A percentile compares a stretch with the other conserved stretches of the same genome.
phyloP scores from a whole-genome alignment of 2,888 invertebrate genomes.

The Heliconius sara region DNA sequence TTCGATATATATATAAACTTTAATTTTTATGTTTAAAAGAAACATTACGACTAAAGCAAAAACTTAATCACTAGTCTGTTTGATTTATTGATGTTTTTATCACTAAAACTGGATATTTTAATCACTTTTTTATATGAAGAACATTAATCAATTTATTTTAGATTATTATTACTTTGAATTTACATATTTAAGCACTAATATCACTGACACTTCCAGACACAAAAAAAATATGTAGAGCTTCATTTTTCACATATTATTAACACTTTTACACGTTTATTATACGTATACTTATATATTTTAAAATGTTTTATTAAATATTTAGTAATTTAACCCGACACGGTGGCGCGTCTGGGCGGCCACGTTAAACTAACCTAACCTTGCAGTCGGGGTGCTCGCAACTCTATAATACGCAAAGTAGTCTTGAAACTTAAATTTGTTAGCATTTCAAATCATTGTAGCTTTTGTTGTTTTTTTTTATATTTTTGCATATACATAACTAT shows the following conservation, averaged over 20 bases:
- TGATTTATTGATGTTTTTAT: neutral
- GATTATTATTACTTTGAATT: neutral
- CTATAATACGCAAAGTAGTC: constrained; percentile 56
- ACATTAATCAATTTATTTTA: neutral
- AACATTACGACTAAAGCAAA: neutral
- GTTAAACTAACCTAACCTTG: constrained; percentile 82
- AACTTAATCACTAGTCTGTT: constrained; percentile 11
- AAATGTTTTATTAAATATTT: constrained; percentile 2
- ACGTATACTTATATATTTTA: constrained; percentile 7
- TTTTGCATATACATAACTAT: constrained; percentile 7
- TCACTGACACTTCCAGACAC: neutral
- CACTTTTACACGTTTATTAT: neutral
- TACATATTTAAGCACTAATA: neutral
- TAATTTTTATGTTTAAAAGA: neutral
- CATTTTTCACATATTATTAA: neutral
- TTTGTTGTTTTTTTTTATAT: constrained; percentile 25
- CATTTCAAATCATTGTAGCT: constrained; percentile 32
- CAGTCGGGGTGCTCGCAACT: constrained; percentile 67
- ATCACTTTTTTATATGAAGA: neutral
- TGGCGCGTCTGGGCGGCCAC: constrained; percentile 77
- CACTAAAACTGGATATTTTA: constrained; percentile 6
- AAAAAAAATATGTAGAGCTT: neutral
- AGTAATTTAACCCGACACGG: constrained; percentile 50
- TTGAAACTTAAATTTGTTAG: constrained; percentile 67
- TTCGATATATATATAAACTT: neutral